Base-by-base conservation (phyloP, 1,140 invertebrate species). In the Ceratina calcarata region DNA sequence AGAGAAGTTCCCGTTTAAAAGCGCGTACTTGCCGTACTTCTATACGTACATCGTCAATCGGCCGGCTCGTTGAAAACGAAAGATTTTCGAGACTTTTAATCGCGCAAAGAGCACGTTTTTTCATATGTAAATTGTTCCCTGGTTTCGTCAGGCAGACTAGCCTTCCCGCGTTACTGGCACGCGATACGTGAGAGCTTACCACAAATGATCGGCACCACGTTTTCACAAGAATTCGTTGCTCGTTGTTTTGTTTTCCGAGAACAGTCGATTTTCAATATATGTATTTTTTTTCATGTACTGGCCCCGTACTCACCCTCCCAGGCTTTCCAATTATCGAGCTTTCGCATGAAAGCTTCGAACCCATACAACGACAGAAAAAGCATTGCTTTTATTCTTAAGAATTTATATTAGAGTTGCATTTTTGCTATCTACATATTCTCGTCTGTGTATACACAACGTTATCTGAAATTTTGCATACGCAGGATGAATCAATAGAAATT, bases 21-120 rank as follows among this genome's bases (percentile, higher is more conserved):
- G 10, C 37, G 10, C 10, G 37, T 45, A 45, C 37, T 45, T 45
- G 16, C 22, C 24, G 16, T 32, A 0, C 8, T 24, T 10, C 2
- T 13, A 22, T 13, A 51, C 2, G 3, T 24, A 15, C 2, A 20
- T 49, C 18, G 37, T 58, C 51, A 51, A 67, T 67, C 57, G 20
- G n/a, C 0, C 18, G 32, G 1, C 13, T 69, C 75, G 62, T 61
- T 65, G 69, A 51, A 32, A 32, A 45, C 16, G 70, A 51, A 66
- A 55, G 57, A 61, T 61, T 68, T 45, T 4, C 2, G 37, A 58
- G 78, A 68, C 58, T 84, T 85, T 84, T 84, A 85, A 85, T 84
- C 82, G 72, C 62, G 37, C 62, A 16, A 55, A 70, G 27, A 66
- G 78, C 70, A 68, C 58, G n/a, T 64, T 60, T 69, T 45, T 57